Evolutionary conservation across 2,888 invertebrate species (phyloP), one percentile per base, ranked within the genome.

Genomic region (Dendrolimus pini): DNA sequence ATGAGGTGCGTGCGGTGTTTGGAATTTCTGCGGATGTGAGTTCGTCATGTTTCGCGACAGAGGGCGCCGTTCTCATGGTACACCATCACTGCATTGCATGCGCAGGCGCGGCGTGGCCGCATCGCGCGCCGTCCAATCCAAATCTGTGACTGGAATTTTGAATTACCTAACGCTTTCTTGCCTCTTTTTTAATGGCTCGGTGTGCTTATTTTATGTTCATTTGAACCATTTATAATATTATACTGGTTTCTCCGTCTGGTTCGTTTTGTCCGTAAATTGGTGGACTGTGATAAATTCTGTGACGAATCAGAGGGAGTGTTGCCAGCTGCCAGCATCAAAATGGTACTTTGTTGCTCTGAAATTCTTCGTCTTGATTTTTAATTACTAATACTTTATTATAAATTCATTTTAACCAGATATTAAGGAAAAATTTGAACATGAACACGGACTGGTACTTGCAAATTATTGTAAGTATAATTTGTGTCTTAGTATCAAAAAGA

Each of bases 131-230:
- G 57, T 60, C 59, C 54, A 18, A 53, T 57, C 41, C 14, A 61
- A 63, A 74, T 77, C 86, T 89, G 89, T 88, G 88, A 89, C 87
- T 89, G 86, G 82, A 80, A 80, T 85, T 88, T 87, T 82, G 79
- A 83, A 78, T 77, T 80, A 85, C 84, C 84, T 85, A 81, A 77
- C 77, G 47, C 87, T 85, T 88, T 85, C 82, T 77, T 80, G 78
- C 83, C 86, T 83, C 84, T 72, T 80, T 82, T 78, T 83, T 79
- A 81, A 85, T 86, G 87, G 85, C 86, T 91, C 85, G 82, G 85
- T 91, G 90, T 89, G 89, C 88, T 88, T 86, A 67, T 74, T 83
- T 77, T 75, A 77, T 83, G 80, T 83, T 79, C 67, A 74, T 67
- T 69, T 67, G 70, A 66, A 65, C 66, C 59, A 64, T 61, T 64